Percentiles rank a stretch among this genome's conserved stretches.
These are phyloP conservation scores for Chunga burmeisteri DNA, from an alignment of 2,113 vertebrate genomes.

Conservation along the genomic window DNA sequence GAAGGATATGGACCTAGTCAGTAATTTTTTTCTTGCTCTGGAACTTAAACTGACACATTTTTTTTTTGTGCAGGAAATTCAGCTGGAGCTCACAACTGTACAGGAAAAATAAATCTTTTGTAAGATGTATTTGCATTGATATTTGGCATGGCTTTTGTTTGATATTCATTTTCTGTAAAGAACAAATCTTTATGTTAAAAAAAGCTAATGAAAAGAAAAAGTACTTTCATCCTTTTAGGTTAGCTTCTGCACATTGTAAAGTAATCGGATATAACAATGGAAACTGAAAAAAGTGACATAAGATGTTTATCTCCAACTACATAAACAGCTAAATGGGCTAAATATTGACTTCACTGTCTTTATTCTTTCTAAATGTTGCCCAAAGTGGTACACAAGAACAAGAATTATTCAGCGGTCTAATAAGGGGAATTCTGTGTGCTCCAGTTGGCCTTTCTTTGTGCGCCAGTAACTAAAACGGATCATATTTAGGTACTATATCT, in stretches of 20 bases:
- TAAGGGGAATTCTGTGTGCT: background rate
- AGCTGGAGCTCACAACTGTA: background rate
- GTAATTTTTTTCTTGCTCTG: background rate
- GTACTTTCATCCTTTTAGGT: background rate
- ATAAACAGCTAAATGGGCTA: background rate
- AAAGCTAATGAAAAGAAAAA: background rate
- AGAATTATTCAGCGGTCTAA: background rate
- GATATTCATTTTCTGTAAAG: background rate
- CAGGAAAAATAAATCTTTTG: background rate
- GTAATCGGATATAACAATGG: background rate
- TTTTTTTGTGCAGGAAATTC: background rate
- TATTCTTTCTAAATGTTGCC: background rate
- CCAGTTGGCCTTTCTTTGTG: background rate
- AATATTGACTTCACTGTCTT: background rate
- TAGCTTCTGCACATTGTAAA: fast-evolving
- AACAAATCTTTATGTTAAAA: background rate
- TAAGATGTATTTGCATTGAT: background rate
- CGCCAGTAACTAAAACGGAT: background rate
- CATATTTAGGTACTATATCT: background rate
- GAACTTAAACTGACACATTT: background rate
- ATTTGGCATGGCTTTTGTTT: background rate
- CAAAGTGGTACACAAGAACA: background rate
- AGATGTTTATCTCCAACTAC: background rate
- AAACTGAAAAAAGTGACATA: background rate
- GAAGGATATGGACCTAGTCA: background rate